These are phyloP conservation scores for Tursiops truncatus DNA, from an alignment of 2,113 vertebrate species.

Conservation along the genomic window DNA sequence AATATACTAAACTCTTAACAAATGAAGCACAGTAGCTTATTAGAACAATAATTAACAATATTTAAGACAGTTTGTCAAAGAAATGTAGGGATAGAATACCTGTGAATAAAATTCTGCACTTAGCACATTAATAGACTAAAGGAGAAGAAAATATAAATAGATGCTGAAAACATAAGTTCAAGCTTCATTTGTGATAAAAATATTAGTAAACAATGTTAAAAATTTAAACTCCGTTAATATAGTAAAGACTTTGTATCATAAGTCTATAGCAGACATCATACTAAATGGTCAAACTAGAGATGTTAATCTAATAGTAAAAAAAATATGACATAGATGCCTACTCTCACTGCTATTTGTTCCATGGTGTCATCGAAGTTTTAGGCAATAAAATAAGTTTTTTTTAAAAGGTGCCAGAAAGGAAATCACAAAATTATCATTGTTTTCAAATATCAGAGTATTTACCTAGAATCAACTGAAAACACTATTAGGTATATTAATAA, in stretches of 20 bases:
- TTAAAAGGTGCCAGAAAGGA: background rate
- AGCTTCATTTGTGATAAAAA: background rate
- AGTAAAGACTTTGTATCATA: background rate
- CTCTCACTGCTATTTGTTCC: background rate
- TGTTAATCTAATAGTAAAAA: background rate
- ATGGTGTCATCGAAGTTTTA: background rate
- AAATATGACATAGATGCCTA: background rate
- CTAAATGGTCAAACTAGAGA: background rate
- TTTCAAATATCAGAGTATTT: constrained; percentile 1
- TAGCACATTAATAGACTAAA: background rate
- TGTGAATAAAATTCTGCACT: background rate
- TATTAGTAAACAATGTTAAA: background rate
- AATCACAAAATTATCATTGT: background rate
- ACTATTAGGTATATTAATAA: background rate
- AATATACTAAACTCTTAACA: background rate
- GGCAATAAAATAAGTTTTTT: background rate
- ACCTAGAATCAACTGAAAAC: background rate
- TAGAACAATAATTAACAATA: background rate
- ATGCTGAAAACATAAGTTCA: background rate
- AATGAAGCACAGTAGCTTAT: background rate
- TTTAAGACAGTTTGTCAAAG: background rate
- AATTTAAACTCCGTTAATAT: background rate
- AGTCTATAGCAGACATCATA: background rate
- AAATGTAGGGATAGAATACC: background rate
- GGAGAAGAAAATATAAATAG: background rate